A percentile compares a stretch with the other conserved stretches of the same genome.
Evolutionary conservation across 2,888 invertebrate genomes (phyloP).

Genomic region (Leptogaster cylindrica): DNA sequence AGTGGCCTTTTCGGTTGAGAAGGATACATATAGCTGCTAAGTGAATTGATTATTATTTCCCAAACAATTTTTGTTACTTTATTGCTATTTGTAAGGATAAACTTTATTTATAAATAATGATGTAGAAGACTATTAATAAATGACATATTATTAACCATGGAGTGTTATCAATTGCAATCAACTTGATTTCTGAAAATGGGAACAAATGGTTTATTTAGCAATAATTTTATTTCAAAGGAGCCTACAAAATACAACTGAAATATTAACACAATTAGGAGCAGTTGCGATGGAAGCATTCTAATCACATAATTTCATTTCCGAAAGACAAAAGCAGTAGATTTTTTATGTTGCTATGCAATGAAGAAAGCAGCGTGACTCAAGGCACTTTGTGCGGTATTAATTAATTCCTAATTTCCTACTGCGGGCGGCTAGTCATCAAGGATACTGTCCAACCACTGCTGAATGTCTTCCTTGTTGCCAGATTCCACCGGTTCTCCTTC

Average conservation of each 20-base stretch:
- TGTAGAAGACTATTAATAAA: slow-evolving; percentile 37
- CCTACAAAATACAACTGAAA: neutral
- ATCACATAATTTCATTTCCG: too few species aligned
- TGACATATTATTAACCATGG: slow-evolving; percentile 29
- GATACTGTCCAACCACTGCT: slow-evolving; percentile 60
- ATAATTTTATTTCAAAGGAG: neutral
- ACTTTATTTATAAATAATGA: slow-evolving; percentile 29
- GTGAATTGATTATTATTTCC: slow-evolving; percentile 29
- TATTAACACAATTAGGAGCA: too few species aligned
- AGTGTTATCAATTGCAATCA: neutral
- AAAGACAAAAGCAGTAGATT: neutral
- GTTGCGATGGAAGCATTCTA: too few species aligned
- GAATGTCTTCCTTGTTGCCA: slow-evolving; percentile 55
- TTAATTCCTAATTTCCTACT: too few species aligned
- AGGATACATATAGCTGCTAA: slow-evolving; percentile 27
- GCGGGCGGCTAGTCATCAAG: slow-evolving; percentile 52
- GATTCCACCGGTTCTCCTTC: slow-evolving; percentile 13
- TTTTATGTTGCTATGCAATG: too few species aligned
- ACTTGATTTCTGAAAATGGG: neutral
- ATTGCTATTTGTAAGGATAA: slow-evolving; percentile 34
- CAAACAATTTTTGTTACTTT: slow-evolving; percentile 24
- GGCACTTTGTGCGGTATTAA: too few species aligned
- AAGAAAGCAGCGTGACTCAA: too few species aligned
- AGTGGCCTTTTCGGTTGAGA: slow-evolving; percentile 25
- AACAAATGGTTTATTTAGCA: neutral